Percentiles rank a stretch among this genome's conserved stretches.
phyloP scores from a whole-genome alignment of 1,140 invertebrate species.

The Holcopasites calliopsidis region DNA sequence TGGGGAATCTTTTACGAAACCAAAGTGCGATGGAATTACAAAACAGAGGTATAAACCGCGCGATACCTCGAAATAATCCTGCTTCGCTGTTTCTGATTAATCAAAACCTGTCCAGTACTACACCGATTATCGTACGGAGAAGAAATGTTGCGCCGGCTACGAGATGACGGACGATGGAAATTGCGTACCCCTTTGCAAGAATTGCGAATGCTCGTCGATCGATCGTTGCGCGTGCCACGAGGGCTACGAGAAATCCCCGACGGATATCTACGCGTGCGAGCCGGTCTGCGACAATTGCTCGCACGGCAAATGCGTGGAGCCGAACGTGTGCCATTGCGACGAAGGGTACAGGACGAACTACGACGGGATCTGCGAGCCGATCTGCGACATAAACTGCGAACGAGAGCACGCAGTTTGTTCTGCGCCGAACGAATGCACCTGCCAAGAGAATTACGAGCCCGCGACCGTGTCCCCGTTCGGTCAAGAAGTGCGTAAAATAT shows the following conservation, averaged over 20 bases:
- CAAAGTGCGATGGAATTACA: conserved; percentile 53
- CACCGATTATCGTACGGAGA: not conserved
- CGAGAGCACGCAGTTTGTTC: conserved; percentile 54
- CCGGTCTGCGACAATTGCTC: conserved; percentile 79
- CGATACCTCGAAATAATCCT: too few species aligned
- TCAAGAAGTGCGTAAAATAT: not conserved
- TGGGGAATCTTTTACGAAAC: conserved; percentile 38
- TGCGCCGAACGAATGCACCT: conserved; percentile 60
- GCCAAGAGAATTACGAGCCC: conserved; percentile 47
- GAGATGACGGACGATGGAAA: not conserved
- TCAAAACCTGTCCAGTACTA: conserved; percentile 41
- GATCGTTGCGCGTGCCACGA: conserved; percentile 78
- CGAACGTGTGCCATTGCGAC: conserved; percentile 56
- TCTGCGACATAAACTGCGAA: conserved; percentile 55
- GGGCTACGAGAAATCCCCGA: not conserved
- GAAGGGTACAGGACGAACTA: not conserved
- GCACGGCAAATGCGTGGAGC: conserved; percentile 55
- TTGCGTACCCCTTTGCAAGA: conserved; percentile 82
- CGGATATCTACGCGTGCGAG: conserved; percentile 71
- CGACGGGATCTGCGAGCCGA: not conserved
- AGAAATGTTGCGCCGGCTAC: conserved; percentile 83
- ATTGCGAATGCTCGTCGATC: conserved; percentile 82
- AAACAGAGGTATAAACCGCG: conserved; percentile 49
- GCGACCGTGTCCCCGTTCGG: too few species aligned
- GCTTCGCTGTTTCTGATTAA: too few species aligned